These are phyloP conservation scores for Fratercula arctica DNA, from an alignment of 2,797 vertebrate species.

Conservation along the genomic window DNA sequence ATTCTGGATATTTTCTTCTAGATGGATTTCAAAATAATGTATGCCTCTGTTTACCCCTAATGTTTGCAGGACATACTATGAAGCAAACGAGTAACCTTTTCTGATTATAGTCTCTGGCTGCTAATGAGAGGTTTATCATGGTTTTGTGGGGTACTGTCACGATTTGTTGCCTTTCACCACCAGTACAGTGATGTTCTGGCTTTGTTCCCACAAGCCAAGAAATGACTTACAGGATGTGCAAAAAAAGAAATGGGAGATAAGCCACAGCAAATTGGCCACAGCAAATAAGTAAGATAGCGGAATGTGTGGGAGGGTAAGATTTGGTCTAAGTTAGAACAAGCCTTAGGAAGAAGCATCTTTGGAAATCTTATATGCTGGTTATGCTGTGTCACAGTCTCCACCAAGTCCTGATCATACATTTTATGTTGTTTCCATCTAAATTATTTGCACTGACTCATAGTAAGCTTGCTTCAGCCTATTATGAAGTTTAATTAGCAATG, in stretches of 20 bases:
- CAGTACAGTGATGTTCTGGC: background rate
- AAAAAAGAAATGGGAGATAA: background rate
- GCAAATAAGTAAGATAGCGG: background rate
- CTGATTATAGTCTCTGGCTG: background rate
- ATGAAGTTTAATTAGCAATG: background rate
- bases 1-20: background rate
- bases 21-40: background rate
- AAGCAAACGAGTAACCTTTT: background rate
- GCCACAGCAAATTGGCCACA: background rate
- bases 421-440: background rate
- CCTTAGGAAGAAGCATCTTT: background rate
- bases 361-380: background rate
- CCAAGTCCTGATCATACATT: background rate
- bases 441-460: background rate
- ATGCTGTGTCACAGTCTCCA: background rate
- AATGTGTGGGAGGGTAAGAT: background rate
- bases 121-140: background rate
- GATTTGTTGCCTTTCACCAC: conserved; percentile 19
- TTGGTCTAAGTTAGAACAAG: background rate
- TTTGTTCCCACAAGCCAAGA: background rate
- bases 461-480: background rate
- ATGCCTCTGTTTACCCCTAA: background rate
- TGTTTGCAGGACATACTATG: background rate
- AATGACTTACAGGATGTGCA: background rate
- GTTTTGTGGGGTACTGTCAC: background rate